A percentile compares a stretch with the other conserved stretches of the same genome.
phyloP scores from a whole-genome alignment of 2,113 vertebrate species.

The Calidris pugnax region DNA sequence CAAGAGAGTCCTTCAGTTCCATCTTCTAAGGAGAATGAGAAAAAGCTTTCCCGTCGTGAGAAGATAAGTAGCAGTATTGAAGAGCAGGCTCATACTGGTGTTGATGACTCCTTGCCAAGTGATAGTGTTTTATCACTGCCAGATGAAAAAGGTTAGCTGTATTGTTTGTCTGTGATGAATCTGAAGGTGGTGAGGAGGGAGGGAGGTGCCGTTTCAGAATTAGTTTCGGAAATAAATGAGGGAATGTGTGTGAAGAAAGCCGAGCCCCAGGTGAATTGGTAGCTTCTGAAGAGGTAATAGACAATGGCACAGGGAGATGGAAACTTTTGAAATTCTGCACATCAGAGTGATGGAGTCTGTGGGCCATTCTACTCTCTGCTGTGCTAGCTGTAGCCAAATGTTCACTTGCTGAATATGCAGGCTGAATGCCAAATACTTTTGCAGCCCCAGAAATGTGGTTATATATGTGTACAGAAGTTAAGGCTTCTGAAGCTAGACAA shows the following conservation, averaged over 20 bases:
- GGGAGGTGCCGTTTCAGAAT: not conserved
- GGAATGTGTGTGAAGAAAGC: not conserved
- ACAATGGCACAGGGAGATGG: not conserved
- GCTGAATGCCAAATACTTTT: not conserved
- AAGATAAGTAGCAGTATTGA: slow-evolving; percentile 79
- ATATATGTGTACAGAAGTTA: not conserved
- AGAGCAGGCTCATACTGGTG: slow-evolving; percentile 80
- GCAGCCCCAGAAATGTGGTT: not conserved
- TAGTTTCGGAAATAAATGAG: not conserved
- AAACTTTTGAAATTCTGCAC: not conserved
- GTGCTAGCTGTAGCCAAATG: not conserved
- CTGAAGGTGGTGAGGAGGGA: not conserved
- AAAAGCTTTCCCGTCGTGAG: slow-evolving; percentile 46
- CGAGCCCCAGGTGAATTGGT: not conserved
- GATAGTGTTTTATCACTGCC: slow-evolving; percentile 80
- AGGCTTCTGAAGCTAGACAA: not conserved
- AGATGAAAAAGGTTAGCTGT: slow-evolving; percentile 86
- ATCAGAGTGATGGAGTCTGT: not conserved
- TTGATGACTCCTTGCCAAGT: slow-evolving; percentile 83
- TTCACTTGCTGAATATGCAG: not conserved
- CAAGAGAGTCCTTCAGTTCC: slow-evolving; percentile 76
- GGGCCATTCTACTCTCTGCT: not conserved
- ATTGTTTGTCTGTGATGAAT: not conserved
- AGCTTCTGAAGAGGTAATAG: not conserved
- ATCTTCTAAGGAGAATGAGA: slow-evolving; percentile 75